Conservation (phyloP, 1,140 invertebrate species). For the Eumaeus atala region DNA sequence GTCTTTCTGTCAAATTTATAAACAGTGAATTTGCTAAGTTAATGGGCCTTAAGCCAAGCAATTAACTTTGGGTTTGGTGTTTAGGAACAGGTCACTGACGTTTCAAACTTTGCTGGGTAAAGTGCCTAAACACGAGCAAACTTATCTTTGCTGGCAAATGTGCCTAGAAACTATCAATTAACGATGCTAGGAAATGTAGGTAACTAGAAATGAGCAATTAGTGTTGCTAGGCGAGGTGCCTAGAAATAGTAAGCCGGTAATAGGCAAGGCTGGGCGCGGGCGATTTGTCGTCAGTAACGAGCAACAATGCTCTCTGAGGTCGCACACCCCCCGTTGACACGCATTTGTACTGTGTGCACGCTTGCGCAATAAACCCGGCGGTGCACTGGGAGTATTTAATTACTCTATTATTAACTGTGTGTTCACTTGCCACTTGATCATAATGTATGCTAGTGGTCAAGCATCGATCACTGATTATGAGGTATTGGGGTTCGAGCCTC, state of each 20-base stretch:
- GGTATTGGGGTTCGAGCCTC: too few species aligned
- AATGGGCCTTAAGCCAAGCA: not conserved
- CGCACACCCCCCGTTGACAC: conserved; percentile 48
- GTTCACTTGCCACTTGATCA: too few species aligned
- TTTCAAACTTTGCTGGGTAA: too few species aligned
- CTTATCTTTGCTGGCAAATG: too few species aligned
- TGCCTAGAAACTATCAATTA: too few species aligned
- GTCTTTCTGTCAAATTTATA: too few species aligned
- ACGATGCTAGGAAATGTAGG: not conserved
- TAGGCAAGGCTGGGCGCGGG: conserved; percentile 19
- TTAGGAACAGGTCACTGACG: not conserved
- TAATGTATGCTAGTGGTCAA: too few species aligned
- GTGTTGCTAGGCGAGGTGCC: not conserved
- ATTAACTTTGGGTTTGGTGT: not conserved
- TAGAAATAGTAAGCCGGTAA: conserved; percentile 6
- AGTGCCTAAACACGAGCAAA: too few species aligned
- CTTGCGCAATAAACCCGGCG: conserved; percentile 10
- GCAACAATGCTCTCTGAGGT: conserved; percentile 55
- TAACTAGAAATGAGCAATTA: conserved; percentile 1
- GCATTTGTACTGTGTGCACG: conserved; percentile 46
- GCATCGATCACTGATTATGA: too few species aligned
- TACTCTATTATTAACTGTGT: too few species aligned
- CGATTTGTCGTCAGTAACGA: conserved; percentile 59
- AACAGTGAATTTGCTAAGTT: not conserved
- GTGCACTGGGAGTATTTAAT: not conserved